Evolutionary conservation across 2,888 invertebrate genomes (phyloP).

Genomic region (Mythimna vitellina): DNA sequence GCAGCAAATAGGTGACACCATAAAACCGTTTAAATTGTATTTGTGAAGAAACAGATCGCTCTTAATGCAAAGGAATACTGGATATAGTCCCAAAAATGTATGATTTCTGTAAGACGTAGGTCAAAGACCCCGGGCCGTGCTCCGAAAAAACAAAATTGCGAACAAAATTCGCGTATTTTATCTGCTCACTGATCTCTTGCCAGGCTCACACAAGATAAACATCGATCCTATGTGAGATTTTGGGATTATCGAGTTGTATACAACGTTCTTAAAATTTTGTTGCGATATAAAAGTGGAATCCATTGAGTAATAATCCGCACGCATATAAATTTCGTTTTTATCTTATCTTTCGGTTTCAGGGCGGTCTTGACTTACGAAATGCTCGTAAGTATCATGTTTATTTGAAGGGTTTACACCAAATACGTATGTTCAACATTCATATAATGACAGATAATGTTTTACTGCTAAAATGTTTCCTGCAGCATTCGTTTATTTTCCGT

Average conservation of each 20-base stretch:
- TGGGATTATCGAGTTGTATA: constrained; percentile 46
- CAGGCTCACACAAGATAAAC: constrained; percentile 39
- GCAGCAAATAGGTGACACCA: constrained; percentile 33
- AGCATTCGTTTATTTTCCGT: neutral
- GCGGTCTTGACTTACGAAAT: constrained; percentile 25
- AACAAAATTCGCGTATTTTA: constrained; percentile 34
- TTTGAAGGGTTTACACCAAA: constrained; percentile 8
- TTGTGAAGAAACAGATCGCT: constrained; percentile 20
- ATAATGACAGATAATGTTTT: neutral
- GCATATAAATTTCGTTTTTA: constrained; percentile 47
- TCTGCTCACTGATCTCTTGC: constrained; percentile 44
- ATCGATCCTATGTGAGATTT: constrained; percentile 41
- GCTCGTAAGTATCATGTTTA: constrained; percentile 5
- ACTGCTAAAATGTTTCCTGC: neutral
- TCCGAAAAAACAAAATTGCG: constrained; percentile 41
- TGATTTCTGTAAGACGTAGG: constrained; percentile 26
- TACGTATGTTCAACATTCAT: neutral
- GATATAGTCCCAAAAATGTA: constrained; percentile 29
- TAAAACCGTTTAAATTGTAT: constrained; percentile 36
- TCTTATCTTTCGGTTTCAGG: constrained; percentile 43
- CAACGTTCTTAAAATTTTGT: constrained; percentile 47
- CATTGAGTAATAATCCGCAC: constrained; percentile 34
- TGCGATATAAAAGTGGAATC: constrained; percentile 34
- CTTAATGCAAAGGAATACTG: constrained; percentile 5
- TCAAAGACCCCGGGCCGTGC: constrained; percentile 39